These are phyloP conservation scores for Euproctis similis DNA, from an alignment of 2,888 invertebrate species.

Conservation along the genomic window DNA sequence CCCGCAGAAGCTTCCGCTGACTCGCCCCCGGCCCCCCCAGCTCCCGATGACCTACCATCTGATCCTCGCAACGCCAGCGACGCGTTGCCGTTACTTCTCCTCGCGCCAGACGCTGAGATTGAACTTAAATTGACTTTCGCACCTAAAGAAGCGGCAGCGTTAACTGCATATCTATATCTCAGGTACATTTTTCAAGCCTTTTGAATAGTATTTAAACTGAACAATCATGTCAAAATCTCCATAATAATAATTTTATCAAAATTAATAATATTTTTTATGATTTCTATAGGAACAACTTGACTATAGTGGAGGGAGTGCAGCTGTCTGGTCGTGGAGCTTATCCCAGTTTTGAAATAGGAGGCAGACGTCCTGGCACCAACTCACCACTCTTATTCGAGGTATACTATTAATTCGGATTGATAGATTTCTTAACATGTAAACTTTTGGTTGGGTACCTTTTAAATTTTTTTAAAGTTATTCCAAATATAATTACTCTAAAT, in stretches of 20 bases:
- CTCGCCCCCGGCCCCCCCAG: too few relatives aligned
- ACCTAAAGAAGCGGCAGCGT: constrained; percentile 50
- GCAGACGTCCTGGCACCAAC: constrained; percentile 85
- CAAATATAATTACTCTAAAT: too few relatives aligned
- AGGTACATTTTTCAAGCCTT: constrained; percentile 27
- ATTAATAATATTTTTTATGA: too few relatives aligned
- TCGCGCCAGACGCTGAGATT: constrained; percentile 75
- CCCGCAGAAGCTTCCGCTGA: too few relatives aligned
- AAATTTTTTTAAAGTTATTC: too few relatives aligned
- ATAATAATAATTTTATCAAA: too few relatives aligned
- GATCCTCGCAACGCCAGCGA: constrained; percentile 1
- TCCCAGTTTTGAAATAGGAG: constrained; percentile 92
- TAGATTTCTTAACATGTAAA: too few relatives aligned
- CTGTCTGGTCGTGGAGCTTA: constrained; percentile 89
- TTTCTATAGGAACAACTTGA: constrained; percentile 92
- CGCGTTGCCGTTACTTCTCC: constrained; percentile 43
- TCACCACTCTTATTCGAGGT: constrained; percentile 87
- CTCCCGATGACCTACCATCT: too few relatives aligned
- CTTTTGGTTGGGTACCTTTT: too few relatives aligned
- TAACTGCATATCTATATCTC: constrained; percentile 70
- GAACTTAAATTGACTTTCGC: constrained; percentile 65
- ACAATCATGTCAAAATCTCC: too few relatives aligned
- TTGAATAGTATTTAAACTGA: too few relatives aligned
- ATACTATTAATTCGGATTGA: too few relatives aligned
- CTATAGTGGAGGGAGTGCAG: constrained; percentile 89